phyloP scores from a whole-genome alignment of 2,797 vertebrate species.

The Danio kyathit region DNA sequence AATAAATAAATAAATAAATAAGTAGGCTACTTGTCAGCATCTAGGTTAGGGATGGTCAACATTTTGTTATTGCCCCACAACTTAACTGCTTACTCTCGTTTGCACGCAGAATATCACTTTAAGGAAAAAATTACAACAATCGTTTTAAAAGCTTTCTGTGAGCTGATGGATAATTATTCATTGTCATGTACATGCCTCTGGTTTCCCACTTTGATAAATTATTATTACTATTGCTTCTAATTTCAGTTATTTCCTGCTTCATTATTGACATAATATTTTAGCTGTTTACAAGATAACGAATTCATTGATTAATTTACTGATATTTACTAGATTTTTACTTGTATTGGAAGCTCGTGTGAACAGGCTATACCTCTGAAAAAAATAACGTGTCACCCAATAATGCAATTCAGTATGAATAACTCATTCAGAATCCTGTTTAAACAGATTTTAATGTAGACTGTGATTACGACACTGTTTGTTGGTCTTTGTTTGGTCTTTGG shows the following conservation, averaged over 20 bases:
- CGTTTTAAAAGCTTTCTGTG: conserved; percentile 33
- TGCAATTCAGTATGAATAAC: not conserved
- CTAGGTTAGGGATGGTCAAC: not conserved
- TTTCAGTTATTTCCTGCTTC: conserved; percentile 30
- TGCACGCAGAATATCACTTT: conserved; percentile 8
- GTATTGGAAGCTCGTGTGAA: not conserved
- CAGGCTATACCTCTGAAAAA: not conserved
- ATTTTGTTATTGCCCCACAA: not conserved
- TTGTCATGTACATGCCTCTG: conserved; percentile 20
- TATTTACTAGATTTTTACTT: conserved; percentile 8
- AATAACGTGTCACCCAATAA: too few species aligned
- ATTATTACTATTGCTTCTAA: conserved; percentile 33
- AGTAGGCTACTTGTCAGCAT: not conserved
- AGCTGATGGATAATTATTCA: conserved; percentile 40
- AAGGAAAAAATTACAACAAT: conserved; percentile 10
- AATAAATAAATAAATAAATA: too few species aligned
- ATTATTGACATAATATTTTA: conserved; percentile 2
- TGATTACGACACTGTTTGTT: not conserved
- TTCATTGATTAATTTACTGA: conserved; percentile 12
- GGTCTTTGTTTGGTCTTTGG: not conserved
- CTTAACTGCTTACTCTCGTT: not conserved
- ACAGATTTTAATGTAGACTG: not conserved
- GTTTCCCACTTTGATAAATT: conserved; percentile 40
- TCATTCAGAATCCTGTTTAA: too few species aligned
- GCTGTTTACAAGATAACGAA: conserved; percentile 14